Evolutionary conservation across 2,113 vertebrate species (phyloP).

Genomic region (Bungarus multicinctus): DNA sequence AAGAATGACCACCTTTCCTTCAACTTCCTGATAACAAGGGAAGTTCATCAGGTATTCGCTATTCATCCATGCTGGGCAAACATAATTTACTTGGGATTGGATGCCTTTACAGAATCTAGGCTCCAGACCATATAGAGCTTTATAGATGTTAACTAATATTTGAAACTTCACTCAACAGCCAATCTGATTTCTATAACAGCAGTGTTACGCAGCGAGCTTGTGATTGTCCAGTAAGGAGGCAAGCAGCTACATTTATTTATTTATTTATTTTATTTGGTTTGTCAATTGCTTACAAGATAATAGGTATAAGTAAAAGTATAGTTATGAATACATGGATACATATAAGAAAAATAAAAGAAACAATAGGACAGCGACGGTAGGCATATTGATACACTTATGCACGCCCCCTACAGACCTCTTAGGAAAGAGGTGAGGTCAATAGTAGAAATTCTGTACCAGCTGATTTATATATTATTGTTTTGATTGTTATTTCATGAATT

Average conservation of each 20-base stretch:
- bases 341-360: no score
- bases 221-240: neutral
- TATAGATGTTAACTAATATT: neutral
- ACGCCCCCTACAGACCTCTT: no score
- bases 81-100: neutral
- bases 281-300: no score
- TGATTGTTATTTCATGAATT: neutral
- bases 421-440: no score
- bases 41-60: neutral
- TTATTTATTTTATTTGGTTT: no score
- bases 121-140: neutral
- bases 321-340: no score
- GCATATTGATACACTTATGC: no score
- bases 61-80: neutral
- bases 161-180: neutral
- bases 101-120: neutral
- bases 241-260: neutral
- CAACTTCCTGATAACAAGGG: neutral
- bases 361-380: no score
- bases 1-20: neutral
- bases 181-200: neutral
- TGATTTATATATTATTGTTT: neutral
- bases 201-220: neutral
- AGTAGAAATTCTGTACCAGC: neutral
- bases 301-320: no score